Evolutionary conservation across 1,140 invertebrate genomes (phyloP), one percentile per base, ranked within the genome.

Genomic region (Cherax quadricarinatus): DNA sequence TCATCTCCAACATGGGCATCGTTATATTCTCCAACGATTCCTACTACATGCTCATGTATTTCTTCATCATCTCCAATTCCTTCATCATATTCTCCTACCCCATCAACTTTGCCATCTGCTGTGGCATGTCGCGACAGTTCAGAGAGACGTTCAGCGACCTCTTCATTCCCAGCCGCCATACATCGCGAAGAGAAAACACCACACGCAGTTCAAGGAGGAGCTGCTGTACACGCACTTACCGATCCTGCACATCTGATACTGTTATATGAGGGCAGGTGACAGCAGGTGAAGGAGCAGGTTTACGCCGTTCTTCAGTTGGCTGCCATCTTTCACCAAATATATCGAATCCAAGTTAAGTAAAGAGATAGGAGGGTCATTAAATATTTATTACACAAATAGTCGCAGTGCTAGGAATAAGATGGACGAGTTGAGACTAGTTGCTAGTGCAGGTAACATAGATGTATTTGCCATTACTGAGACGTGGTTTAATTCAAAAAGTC

Each of bases 51-150:
- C 97, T 97, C 21, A 98, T 98, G 94, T 96, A 97, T 12, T 96
- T 98, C 89, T 97, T 99, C 79, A 95, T 99, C 30, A 96, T 98
- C 93, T 98, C 97, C 1, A 98, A 98, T 95, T 98, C 99, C 95
- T 41, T 98, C 95, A 98, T 99, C 93, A 97, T 98, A 79, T 96
- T 98, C 10, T 98, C 97, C 30, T 99, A 99, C 95, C 98, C 98
- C 0, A 97, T 99, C 88, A 98, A 99, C 95, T 99, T 99, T 94
- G 98, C 98, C 86, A 99, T 99, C 92, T 99, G 99, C 95, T 99
- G 98, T 95, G 98, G 7, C 99, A 99, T 98, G 98, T 97, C 96
- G 98, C 49, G 30, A 2, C 30, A 98, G 98, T 94, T 99, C 99
- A 94, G 96, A 98, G 57, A 98, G 95, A 99, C 98, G 0, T 99